Percentiles rank a stretch among this genome's conserved stretches.
Conservation (phyloP, 2,797 vertebrate genomes). For the Darevskia nairensis region DNA sequence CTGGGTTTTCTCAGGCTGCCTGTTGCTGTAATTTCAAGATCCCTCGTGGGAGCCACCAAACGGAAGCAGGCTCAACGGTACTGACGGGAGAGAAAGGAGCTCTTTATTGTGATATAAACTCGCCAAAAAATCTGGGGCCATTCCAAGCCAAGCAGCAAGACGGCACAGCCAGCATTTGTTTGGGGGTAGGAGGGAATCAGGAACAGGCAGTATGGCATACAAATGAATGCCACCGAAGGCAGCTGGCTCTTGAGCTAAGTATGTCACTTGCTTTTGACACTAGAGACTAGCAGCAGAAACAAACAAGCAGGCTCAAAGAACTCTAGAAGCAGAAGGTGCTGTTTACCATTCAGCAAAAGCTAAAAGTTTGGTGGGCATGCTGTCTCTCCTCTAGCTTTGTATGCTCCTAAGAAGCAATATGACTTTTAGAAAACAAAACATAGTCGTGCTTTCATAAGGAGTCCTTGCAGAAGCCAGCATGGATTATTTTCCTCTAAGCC, state of each 20-base stretch:
- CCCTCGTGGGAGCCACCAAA: conserved; percentile 15
- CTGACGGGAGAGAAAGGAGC: conserved; percentile 18
- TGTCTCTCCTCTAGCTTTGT: conserved; percentile 8
- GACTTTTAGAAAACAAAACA: background rate
- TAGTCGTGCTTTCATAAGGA: background rate
- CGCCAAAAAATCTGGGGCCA: conserved; percentile 27
- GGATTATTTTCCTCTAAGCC: background rate
- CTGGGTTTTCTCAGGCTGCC: conserved; percentile 3
- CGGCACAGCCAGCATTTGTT: conserved; percentile 1
- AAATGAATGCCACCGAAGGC: background rate
- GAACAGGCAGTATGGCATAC: conserved; percentile 12
- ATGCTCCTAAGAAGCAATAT: background rate
- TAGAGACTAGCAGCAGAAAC: conserved; percentile 9
- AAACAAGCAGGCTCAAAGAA: background rate
- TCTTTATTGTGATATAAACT: conserved; percentile 27
- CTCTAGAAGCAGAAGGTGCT: conserved; percentile 1
- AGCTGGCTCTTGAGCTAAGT: conserved; percentile 28
- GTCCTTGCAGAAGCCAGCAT: background rate
- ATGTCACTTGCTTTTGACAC: background rate
- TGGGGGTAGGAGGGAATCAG: background rate
- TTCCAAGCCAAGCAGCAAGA: conserved; percentile 29
- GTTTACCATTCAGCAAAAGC: background rate
- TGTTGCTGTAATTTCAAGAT: conserved; percentile 13
- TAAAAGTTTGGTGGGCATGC: background rate
- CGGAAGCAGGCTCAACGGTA: conserved; percentile 11